Base-by-base conservation (phyloP, 2,888 invertebrate genomes). In the Antitype chi region DNA sequence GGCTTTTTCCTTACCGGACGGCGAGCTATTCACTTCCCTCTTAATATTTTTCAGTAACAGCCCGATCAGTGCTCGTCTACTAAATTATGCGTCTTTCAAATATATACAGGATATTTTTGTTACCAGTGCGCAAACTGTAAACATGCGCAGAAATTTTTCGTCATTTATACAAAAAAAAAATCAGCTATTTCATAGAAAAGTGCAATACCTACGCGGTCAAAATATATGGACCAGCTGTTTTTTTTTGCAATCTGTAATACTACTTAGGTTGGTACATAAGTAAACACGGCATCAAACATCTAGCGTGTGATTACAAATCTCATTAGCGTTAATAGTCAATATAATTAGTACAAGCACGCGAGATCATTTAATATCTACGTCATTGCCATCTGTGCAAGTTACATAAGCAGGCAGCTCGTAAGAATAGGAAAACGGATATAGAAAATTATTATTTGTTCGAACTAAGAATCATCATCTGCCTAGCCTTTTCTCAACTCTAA, bases 301-400 rank as follows among this genome's bases (percentile, higher is more conserved):
- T 52, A 55, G n/a, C 6, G 4, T 69, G 17, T 76, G 3, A 70
- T 66, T 32, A 68, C 59, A 38, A 28, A 52, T 43, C 20, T 53
- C 57, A 78, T 59, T 60, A 55, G 15, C 43, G 13, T 32, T 66
- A 70, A 66, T 47, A 57, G 55, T 4, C 32, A 23, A 60, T 20
- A 60, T 70, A 43, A 82, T 82, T 70, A 67, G 49, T 60, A 57
- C 49, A 49, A 47, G 9, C 63, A 76, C 70, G 70, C 60, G 64
- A 62, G 32, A 57, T 43, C 66, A 62, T 60, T 70, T 57, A 47
- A 81, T 55, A 60, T 57, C 32, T n/a, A 32, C 47, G 66, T 76
- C 70, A 77, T 4, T 28, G 17, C 4, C 60, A 76, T 49, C 70
- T 82, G 70, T 43, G n/a, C 9, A 23, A 59, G 68, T 67, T 38